phyloP scores from a whole-genome alignment of 1,140 invertebrate species.

The Psix sp. region DNA sequence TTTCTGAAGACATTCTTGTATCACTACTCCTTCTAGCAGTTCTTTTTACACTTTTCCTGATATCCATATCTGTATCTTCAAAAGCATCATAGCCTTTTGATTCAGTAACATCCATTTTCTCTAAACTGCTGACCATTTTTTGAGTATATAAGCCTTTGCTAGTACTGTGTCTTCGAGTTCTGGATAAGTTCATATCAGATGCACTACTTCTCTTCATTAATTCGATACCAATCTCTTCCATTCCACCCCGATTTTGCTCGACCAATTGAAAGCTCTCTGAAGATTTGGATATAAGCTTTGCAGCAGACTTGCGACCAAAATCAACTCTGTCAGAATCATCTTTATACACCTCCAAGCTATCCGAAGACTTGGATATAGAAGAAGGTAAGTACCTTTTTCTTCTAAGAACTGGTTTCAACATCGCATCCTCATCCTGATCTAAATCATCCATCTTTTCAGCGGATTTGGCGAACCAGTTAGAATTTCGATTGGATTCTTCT shows the following conservation, averaged over 20 bases:
- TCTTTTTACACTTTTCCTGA: slow-evolving; percentile 11
- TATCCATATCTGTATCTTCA: slow-evolving; percentile 26
- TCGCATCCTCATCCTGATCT: slow-evolving; percentile 57
- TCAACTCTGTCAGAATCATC: slow-evolving; percentile 63
- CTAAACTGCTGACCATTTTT: slow-evolving; percentile 67
- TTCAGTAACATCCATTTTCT: slow-evolving; percentile 56
- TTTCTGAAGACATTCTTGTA: slow-evolving; percentile 67
- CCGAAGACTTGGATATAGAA: slow-evolving; percentile 70
- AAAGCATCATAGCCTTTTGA: slow-evolving; percentile 6
- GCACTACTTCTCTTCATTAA: slow-evolving; percentile 68
- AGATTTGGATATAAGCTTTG: slow-evolving; percentile 71
- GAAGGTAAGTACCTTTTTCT: slow-evolving; percentile 56
- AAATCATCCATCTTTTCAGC: slow-evolving; percentile 67
- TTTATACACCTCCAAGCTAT: slow-evolving; percentile 66
- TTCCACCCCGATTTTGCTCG: slow-evolving; percentile 40
- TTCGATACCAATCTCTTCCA: slow-evolving; percentile 35
- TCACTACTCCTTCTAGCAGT: slow-evolving; percentile 42
- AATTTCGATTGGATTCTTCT: slow-evolving; percentile 51
- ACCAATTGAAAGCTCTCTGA: slow-evolving; percentile 70
- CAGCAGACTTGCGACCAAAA: slow-evolving; percentile 61
- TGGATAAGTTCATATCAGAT: slow-evolving; percentile 69
- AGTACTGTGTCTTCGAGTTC: slow-evolving; percentile 53
- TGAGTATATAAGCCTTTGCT: slow-evolving; percentile 60
- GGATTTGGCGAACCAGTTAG: slow-evolving; percentile 67
- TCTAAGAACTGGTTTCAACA: slow-evolving; percentile 57